Base-by-base conservation (phyloP, 2,888 invertebrate genomes). In the Cybosia mesomella region DNA sequence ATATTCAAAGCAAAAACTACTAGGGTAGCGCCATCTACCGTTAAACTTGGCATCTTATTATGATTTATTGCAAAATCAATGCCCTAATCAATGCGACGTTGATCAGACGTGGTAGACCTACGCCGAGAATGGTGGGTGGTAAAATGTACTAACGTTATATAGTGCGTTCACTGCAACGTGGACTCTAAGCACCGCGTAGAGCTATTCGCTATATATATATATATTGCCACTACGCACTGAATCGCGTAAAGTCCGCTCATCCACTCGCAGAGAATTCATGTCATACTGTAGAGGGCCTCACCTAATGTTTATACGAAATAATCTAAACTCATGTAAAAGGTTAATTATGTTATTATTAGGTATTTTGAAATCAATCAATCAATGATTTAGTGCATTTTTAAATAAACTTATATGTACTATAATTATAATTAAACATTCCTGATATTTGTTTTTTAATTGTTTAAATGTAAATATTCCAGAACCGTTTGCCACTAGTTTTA, bases 401-500 rank as follows among this genome's bases (percentile, higher is more conserved):
- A 67, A 69, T 73, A 70, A 72, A 70, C 15, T 66, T 74, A 71
- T 67, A 18, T 73, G 55, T 70, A 71, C 59, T 71, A 79, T 65
- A 68, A 58, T 69, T 72, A 68, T 68, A 68, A 72, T 79, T 77
- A 70, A 73, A 82, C 68, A 82, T 83, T 82, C 74, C 73, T 79
- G 70, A 67, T 79, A 72, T 76, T 73, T 75, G 72, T 77, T 77
- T 81, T 72, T 72, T 24, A 39, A 68, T 75, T 75, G 69, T 76
- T 76, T 80, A 73, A 74, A 76, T 77, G 82, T 84, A 80, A 79
- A 77, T 74, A 73, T 85, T 80, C 67, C 67, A 66, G 79, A 81
- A 75, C 77, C 85, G 89, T 87, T 92, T 94, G 93, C 94, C 94
- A 94, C 90, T 94, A 94, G 92, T 81, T 89, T 84, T 87, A 83